Evolutionary conservation across 2,888 invertebrate species (phyloP), one percentile per base, ranked within the genome.

Genomic region (Xestia c-nigrum): DNA sequence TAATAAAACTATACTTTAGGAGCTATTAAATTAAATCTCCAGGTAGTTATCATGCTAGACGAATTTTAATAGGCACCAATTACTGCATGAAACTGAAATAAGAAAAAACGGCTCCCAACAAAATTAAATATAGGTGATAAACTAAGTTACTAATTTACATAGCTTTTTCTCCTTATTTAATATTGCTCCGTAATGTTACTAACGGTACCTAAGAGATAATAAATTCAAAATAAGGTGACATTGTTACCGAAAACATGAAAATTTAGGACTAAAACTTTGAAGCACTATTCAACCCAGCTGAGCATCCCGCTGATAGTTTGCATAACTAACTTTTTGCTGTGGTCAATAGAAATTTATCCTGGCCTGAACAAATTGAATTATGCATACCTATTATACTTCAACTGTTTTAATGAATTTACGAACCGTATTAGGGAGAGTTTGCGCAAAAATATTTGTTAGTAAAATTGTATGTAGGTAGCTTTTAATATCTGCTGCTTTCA

Each of bases 321-420:
- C 88, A 87, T 87, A 74, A 75, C 69, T 61, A 87, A 87, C 75
- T 87, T 88, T 87, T 84, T 79, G 77, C 74, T 61, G 63, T 66
- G 66, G 70, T 74, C 70, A 74, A 81, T 81, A 81, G 81, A 85
- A 81, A 81, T 70, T 66, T 67, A 80, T 70, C 70, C 61, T 40
- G 12, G 43, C 50, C n/a, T 31, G 74, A 85, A 71, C 63, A 74
- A 81, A 85, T 67, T 85, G 70, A 85, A 74, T 81, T 81, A 81
- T 80, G 74, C 50, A 80, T 71, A 59, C 57, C n/a, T 63, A 40
- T 40, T 70, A 47, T 38, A 66, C 63, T 70, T 67, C 16, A 80
- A 85, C 52, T 71, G 64, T 52, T 74, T 74, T 71, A 61, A 80
- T 81, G 70, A 84, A 81, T 73, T 83, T 71, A 78, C 55, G 61